A percentile compares a stretch with the other conserved stretches of the same genome.
phyloP scores from a whole-genome alignment of 2,113 vertebrate genomes.

The Podilymbus podiceps region DNA sequence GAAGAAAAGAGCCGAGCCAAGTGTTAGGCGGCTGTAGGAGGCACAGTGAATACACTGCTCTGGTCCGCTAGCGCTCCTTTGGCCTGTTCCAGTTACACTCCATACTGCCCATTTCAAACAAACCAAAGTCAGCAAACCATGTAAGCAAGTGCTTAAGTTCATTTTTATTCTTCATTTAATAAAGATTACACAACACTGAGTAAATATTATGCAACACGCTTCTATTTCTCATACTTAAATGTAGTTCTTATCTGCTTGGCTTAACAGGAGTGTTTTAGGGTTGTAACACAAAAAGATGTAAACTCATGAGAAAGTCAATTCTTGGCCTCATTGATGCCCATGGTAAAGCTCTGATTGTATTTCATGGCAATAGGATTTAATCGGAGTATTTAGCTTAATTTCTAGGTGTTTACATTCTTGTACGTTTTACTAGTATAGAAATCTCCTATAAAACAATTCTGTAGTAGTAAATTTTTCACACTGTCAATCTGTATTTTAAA shows the following conservation, averaged over 20 bases:
- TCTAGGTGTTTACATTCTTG: neutral
- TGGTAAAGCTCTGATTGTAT: neutral
- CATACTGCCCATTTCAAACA: neutral
- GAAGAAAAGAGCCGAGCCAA: neutral
- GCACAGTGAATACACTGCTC: accelerated
- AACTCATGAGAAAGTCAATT: neutral
- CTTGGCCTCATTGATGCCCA: neutral
- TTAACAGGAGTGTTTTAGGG: neutral
- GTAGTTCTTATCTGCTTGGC: neutral
- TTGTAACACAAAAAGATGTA: neutral
- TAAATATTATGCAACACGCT: neutral
- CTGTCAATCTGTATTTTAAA: neutral
- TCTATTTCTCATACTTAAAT: neutral
- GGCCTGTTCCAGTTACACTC: neutral
- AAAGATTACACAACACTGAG: neutral
- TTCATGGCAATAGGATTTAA: neutral
- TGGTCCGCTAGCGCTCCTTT: neutral
- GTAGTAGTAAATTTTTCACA: neutral
- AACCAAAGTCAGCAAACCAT: neutral
- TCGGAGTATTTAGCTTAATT: neutral
- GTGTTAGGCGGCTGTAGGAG: accelerated
- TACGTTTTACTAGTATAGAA: neutral
- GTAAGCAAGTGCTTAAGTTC: neutral
- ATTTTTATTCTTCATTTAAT: neutral
- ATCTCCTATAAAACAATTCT: neutral